phyloP scores from a whole-genome alignment of 2,113 vertebrate genomes.

The Lasiurus cinereus region DNA sequence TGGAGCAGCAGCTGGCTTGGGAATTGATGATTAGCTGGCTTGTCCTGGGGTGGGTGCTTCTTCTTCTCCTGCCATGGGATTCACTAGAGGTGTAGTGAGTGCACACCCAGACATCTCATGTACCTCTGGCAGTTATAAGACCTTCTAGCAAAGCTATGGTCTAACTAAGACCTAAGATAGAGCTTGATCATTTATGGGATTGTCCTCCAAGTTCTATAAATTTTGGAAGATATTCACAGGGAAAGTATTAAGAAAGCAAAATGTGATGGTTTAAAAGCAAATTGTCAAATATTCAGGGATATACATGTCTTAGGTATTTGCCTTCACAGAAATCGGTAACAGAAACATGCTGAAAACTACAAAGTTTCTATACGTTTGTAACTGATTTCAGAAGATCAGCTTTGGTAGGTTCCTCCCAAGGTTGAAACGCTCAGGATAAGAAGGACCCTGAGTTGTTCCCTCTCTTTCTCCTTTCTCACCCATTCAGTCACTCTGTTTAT shows the following conservation, averaged over 20 bases:
- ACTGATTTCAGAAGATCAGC: not conserved
- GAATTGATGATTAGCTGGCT: not conserved
- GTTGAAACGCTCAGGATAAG: not conserved
- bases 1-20: not conserved
- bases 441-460: not conserved
- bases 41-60: not conserved
- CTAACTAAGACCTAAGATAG: not conserved
- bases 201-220: not conserved
- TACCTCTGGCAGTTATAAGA: not conserved
- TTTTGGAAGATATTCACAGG: not conserved
- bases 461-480: not conserved
- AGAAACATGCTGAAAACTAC: not conserved
- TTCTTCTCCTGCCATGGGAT: not conserved
- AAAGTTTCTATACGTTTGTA: not conserved
- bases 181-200: not conserved
- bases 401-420: not conserved
- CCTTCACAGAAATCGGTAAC: not conserved
- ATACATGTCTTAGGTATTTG: not conserved
- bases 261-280: constrained; percentile 33
- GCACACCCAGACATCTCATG: not conserved
- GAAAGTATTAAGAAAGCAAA: not conserved
- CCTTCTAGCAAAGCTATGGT: not conserved
- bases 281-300: not conserved
- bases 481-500: not conserved
- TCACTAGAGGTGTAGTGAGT: not conserved